Percentiles rank a stretch among this genome's conserved stretches.
Conservation (phyloP, 2,797 vertebrate species). For the Hyperoplus lanceolatus region DNA sequence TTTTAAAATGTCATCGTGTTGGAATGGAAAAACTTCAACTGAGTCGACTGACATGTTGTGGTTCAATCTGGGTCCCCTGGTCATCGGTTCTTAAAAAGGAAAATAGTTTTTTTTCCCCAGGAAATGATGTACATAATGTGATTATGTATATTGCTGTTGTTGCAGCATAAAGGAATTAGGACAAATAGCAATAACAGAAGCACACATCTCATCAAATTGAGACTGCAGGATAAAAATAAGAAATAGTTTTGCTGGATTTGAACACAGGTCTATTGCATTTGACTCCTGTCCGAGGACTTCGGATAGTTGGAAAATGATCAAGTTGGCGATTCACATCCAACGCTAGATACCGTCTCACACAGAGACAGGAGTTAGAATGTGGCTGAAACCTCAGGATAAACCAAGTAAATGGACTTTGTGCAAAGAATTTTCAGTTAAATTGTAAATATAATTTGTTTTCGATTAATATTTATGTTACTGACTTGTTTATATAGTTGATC, state of each 20-base stretch:
- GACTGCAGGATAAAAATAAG: not conserved
- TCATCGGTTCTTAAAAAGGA: not conserved
- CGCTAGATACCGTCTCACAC: not conserved
- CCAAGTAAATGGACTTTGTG: not conserved
- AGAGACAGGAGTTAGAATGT: not conserved
- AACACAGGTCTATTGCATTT: not conserved
- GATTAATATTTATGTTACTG: not conserved
- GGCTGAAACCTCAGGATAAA: not conserved
- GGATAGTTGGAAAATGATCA: not conserved
- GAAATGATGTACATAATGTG: not conserved
- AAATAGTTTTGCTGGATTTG: not conserved
- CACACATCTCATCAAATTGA: not conserved
- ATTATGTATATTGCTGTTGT: not conserved
- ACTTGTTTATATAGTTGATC: too few relatives aligned
- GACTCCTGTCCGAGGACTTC: not conserved
- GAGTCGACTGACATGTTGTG: slow-evolving; percentile 3
- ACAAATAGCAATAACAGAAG: not conserved
- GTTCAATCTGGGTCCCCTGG: not conserved
- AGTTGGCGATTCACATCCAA: not conserved
- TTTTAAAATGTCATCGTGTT: slow-evolving; percentile 20
- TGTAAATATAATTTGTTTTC: not conserved
- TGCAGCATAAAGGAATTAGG: not conserved
- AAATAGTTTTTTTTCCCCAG: not conserved
- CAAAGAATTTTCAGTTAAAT: not conserved
- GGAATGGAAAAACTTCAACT: slow-evolving; percentile 26